Base-by-base conservation (phyloP, 2,888 invertebrate genomes). In the Osmoderma eremita region DNA sequence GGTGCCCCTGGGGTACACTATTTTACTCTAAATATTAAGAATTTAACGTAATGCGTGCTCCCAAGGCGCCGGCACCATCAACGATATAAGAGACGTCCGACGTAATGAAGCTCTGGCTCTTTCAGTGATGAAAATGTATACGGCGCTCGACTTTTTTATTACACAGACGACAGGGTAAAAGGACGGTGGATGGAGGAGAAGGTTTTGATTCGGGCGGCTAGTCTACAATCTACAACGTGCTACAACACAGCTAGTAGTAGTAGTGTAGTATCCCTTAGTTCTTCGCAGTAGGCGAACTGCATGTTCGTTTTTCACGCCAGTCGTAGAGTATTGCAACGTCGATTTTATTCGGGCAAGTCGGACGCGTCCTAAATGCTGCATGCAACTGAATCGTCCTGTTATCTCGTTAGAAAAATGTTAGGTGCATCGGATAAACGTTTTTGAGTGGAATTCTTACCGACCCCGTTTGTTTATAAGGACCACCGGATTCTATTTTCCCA, bases 11-110 rank as follows among this genome's bases (percentile, higher is more conserved):
- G 38, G 38, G 53, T n/a, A 17, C 38, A 4, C 10, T 53, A 53
- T 53, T 38, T 53, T 18, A 53, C n/a, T 15, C 15, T 53, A 53
- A 51, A 53, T 30, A 54, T 54, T 65, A 51, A n/a, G 24, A 63
- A 63, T 49, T 63, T 38, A 49, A 63, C 48, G 49, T 38, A 49
- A 24, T 49, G 63, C 36, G 49, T 63, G 50, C 42, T 53, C 51
- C 66, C 65, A 67, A 65, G 67, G 69, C 69, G 51, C 5, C 30
- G 10, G 53, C 58, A 67, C 67, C 67, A 68, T 75, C 73, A 72
- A 75, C 74, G 73, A 74, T 74, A 70, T 71, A 72, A 75, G 73
- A 75, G 30, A 30, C 30, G 30, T 30, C n/a, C n/a, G 45, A 13
- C 45, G 45, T 49, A 49, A 49, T 49, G 72, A 73, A 73, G 71